Conservation (phyloP, 2,113 vertebrate genomes). For the Campylorhamphus procurvoides region DNA sequence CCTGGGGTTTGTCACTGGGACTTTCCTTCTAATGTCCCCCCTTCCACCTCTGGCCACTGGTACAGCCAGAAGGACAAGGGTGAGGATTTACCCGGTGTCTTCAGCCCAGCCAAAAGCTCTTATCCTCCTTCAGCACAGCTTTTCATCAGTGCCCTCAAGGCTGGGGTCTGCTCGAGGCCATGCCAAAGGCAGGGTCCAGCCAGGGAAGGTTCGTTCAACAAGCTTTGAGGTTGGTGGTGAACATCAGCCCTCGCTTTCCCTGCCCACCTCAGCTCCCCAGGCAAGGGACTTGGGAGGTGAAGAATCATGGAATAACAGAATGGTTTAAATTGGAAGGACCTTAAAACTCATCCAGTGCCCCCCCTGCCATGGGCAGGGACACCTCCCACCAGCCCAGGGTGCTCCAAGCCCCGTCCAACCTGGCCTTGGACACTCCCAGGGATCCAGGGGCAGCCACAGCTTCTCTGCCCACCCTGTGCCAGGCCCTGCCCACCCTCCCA, state of each 20-base stretch:
- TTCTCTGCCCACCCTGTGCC: not conserved
- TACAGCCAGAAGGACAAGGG: accelerated
- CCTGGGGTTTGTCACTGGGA: not conserved
- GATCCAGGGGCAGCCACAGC: not conserved
- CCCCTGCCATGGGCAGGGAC: not conserved
- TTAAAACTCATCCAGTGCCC: accelerated
- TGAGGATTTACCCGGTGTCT: not conserved
- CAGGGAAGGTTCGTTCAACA: not conserved
- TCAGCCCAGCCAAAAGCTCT: not conserved
- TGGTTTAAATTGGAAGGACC: not conserved
- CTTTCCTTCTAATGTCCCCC: not conserved
- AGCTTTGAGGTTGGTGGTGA: not conserved
- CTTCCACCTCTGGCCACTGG: not conserved
- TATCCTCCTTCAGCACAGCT: not conserved
- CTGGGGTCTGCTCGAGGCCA: not conserved
- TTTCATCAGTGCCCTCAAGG: not conserved
- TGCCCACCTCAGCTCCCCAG: not conserved
- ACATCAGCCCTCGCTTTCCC: not conserved
- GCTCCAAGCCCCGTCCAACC: not conserved
- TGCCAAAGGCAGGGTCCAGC: not conserved
- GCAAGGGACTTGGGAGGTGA: not conserved
- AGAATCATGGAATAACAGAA: not conserved
- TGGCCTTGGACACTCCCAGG: not conserved
- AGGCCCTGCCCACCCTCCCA: not conserved
- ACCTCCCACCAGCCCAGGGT: not conserved